A percentile compares a stretch with the other conserved stretches of the same genome.
Conservation (phyloP, 1,140 invertebrate genomes). For the Linepithema humile region DNA sequence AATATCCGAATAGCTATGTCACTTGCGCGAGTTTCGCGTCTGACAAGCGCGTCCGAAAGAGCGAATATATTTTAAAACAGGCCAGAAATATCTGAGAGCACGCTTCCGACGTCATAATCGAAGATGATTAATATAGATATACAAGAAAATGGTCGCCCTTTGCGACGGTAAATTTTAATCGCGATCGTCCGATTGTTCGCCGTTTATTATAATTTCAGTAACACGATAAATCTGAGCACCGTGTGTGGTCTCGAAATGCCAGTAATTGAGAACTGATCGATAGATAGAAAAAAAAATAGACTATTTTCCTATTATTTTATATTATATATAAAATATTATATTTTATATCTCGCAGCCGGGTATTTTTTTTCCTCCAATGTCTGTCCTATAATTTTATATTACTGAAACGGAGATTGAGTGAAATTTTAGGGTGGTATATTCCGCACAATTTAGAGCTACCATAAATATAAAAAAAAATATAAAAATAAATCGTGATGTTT, state of each 20-base stretch:
- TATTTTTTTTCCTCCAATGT: background rate
- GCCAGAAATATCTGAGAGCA: background rate
- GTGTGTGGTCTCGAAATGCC: background rate
- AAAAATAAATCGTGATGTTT: background rate
- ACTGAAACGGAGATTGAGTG: no score
- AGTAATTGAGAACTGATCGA: constrained; percentile 27
- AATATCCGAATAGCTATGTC: background rate
- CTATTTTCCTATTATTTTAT: background rate
- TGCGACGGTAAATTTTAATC: background rate
- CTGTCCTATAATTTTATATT: background rate
- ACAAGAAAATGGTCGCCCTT: background rate
- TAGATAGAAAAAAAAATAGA: background rate
- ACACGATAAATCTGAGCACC: background rate
- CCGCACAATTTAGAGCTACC: background rate
- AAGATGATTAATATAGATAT: background rate
- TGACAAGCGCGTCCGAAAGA: background rate
- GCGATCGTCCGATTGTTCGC: background rate
- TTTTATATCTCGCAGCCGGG: background rate
- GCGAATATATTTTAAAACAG: background rate
- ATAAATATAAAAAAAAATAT: background rate
- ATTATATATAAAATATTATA: no score
- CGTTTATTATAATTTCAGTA: background rate
- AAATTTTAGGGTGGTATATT: no score
- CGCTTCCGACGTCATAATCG: background rate
- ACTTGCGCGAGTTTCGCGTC: background rate